phyloP scores from a whole-genome alignment of 2,113 vertebrate genomes.

The Lonchura striata region DNA sequence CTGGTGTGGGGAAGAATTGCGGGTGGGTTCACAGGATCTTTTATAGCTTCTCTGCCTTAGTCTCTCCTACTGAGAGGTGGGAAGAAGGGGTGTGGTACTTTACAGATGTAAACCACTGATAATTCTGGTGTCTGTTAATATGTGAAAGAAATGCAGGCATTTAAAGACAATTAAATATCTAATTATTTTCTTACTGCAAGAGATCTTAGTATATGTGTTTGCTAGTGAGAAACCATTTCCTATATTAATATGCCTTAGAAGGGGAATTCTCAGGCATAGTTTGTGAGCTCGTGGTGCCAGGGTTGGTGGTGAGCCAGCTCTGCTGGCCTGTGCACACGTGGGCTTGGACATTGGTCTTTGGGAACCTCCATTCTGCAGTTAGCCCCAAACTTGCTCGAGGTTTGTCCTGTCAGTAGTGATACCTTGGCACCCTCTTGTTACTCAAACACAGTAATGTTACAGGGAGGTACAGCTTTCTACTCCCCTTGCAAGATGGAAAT shows the following conservation, averaged over 20 bases:
- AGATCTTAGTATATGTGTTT: background rate
- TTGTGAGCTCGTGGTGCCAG: background rate
- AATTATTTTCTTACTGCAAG: background rate
- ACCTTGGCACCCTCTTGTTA: background rate
- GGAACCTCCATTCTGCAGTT: background rate
- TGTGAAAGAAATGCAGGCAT: background rate
- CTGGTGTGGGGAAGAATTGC: background rate
- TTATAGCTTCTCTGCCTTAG: background rate
- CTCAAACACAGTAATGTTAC: rapidly evolving
- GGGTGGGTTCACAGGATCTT: background rate
- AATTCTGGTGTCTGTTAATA: background rate
- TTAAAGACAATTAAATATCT: background rate
- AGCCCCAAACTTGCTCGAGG: background rate
- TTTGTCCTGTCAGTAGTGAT: background rate
- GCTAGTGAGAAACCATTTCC: background rate
- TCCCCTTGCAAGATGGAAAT: background rate
- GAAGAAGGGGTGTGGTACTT: background rate
- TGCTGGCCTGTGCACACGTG: rapidly evolving
- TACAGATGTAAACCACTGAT: background rate
- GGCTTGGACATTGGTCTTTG: background rate
- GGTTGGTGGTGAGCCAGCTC: background rate
- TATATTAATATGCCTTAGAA: background rate
- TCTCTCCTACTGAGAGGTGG: background rate
- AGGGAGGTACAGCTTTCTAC: background rate
- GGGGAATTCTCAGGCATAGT: background rate